Evolutionary conservation across 1,140 invertebrate genomes (phyloP).

Genomic region (Octopus sinensis): DNA sequence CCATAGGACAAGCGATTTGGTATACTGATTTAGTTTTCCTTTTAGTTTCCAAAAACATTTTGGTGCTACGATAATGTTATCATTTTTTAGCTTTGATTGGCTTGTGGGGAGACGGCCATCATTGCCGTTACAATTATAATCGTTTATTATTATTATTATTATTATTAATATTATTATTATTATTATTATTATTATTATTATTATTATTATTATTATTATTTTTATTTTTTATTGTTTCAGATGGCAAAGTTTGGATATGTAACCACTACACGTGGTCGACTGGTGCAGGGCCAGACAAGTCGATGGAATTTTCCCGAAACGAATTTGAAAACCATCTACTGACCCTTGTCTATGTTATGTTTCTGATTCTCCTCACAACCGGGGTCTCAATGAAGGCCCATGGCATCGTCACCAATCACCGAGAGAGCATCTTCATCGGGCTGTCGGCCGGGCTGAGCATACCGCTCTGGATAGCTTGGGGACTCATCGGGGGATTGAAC

Average conservation of each 20-base stretch:
- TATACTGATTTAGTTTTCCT: no score
- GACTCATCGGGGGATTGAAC: slow-evolving; percentile 68
- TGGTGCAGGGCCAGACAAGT: slow-evolving; percentile 41
- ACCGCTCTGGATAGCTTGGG: slow-evolving; percentile 84
- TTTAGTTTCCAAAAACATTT: no score
- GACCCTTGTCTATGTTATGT: slow-evolving; percentile 76
- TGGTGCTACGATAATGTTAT: no score
- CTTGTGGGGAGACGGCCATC: no score
- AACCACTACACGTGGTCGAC: slow-evolving; percentile 48
- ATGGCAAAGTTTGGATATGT: slow-evolving; percentile 29
- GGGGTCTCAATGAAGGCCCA: slow-evolving; percentile 72
- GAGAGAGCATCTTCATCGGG: slow-evolving; percentile 85
- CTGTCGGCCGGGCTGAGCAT: slow-evolving; percentile 76
- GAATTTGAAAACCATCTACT: slow-evolving; percentile 66
- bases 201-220: no score
- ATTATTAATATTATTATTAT: no score
- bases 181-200: no score
- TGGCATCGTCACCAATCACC: slow-evolving; percentile 86
- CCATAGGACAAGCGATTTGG: no score
- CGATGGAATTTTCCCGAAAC: slow-evolving; percentile 43
- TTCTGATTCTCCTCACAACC: slow-evolving; percentile 79
- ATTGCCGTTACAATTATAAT: no score
- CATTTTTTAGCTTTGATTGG: no score
- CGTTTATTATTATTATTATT: no score
- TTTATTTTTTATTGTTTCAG: slow-evolving; percentile 24